Conservation (phyloP, 2,797 vertebrate genomes). For the Microchirus variegatus region DNA sequence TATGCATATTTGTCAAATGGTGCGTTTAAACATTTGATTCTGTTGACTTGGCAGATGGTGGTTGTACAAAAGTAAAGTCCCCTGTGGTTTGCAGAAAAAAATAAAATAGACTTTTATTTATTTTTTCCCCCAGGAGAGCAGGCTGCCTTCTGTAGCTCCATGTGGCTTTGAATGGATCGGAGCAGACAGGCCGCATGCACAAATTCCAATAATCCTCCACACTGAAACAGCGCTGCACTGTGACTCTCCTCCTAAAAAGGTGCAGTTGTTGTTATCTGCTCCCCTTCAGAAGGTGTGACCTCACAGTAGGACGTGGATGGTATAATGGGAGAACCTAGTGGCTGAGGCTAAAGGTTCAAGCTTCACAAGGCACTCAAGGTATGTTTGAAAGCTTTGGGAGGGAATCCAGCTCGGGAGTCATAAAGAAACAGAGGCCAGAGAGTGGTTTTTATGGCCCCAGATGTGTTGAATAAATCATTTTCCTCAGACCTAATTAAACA, state of each 20-base stretch:
- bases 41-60: no score
- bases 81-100: no score
- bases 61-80: no score
- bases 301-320: conserved; percentile 28
- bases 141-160: no score
- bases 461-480: conserved; percentile 77
- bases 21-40: no score
- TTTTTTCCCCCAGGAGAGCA: no score
- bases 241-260: conserved; percentile 31
- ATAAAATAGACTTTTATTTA: no score
- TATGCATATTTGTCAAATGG: no score
- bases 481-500: conserved; percentile 71
- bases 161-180: no score
- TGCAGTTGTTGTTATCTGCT: conserved; percentile 19
- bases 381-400: conserved; percentile 23
- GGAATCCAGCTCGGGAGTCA: conserved; percentile 27
- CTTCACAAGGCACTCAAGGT: conserved; percentile 18
- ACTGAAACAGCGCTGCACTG: conserved; percentile 47
- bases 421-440: conserved; percentile 53
- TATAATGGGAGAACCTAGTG: conserved; percentile 28
- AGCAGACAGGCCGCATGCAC: no score
- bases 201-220: conserved; percentile 65
- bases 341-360: conserved; percentile 17
- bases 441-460: conserved; percentile 67
- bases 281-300: conserved; percentile 33